Base-by-base conservation (phyloP, 2,797 vertebrate genomes). In the Cirrhinus mrigala region DNA sequence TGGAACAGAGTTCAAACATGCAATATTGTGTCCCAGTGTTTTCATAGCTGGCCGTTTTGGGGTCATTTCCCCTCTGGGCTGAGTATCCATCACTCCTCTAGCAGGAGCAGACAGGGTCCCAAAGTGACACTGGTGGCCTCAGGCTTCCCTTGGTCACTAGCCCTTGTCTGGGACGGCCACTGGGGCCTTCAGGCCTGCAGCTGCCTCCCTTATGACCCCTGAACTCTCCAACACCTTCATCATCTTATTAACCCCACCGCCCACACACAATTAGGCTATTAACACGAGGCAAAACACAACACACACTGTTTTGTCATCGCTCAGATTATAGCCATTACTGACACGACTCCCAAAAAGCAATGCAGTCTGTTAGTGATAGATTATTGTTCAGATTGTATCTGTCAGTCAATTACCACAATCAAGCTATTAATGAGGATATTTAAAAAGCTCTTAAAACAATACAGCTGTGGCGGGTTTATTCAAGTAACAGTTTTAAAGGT, bases 81-180 rank as follows among this genome's bases (percentile, higher is more conserved):
- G 93, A 92, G 92, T 93, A 95, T 96, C 94, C 93, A 96, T 96
- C 95, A 95, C 92, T 86, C 86, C 91, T 91, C 90, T 91, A 93
- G 91, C 88, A 91, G 87, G 27, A 46, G 56, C 52, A 64, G 81
- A 79, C 80, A 79, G 54, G 60, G 79, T 78, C 83, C 69, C 79
- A 24, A 1, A 66, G 81, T 86, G 83, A 84, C 85, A 82, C 71
- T 77, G 20, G 83, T 79, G 73, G 81, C 89, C 89, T 64, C 18
- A 33, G 88, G 88, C 88, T 81, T 76, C 88, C 78, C 56, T 69
- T 84, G 79, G 86, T 79, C 86, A 82, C 71, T 82, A 79, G 82
- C 89, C 90, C 92, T 88, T 93, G 92, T 94, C 92, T 93, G 92
- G 89, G 88, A 90, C 82, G 86, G 89, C 87, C 85, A 66, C 66